A percentile compares a stretch with the other conserved stretches of the same genome.
Conservation (phyloP, 2,888 invertebrate genomes). For the Apodemia hepburni region DNA sequence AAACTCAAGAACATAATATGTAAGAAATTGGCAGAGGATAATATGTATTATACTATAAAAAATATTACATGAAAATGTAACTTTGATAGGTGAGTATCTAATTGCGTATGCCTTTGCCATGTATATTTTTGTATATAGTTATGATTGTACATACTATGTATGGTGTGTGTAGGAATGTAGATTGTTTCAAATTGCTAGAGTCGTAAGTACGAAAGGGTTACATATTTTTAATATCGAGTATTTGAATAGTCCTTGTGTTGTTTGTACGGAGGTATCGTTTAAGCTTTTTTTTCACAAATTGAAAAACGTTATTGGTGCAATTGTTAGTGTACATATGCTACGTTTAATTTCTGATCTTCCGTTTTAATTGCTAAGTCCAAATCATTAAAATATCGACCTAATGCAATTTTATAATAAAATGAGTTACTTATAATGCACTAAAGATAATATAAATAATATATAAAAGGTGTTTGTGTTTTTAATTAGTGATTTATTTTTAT, state of each 20-base stretch:
- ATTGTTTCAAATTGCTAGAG: slow-evolving; percentile 63
- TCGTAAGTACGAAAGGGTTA: slow-evolving; percentile 44
- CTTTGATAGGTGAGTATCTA: slow-evolving; percentile 38
- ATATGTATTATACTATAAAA: slow-evolving; percentile 11
- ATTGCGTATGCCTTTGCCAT: slow-evolving; percentile 44
- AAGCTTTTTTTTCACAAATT: background rate
- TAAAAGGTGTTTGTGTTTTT: slow-evolving; percentile 19
- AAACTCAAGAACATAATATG: slow-evolving; percentile 12
- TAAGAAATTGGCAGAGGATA: slow-evolving; percentile 24
- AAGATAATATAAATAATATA: slow-evolving; percentile 21
- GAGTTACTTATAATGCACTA: slow-evolving; percentile 14
- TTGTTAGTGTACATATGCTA: background rate
- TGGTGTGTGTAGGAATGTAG: slow-evolving; percentile 71
- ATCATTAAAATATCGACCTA: slow-evolving; percentile 6
- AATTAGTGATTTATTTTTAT: slow-evolving; percentile 15
- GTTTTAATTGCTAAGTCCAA: background rate
- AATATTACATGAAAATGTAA: slow-evolving; percentile 25
- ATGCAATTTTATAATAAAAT: slow-evolving; percentile 8
- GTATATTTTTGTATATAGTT: slow-evolving; percentile 68
- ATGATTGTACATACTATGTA: slow-evolving; percentile 75
- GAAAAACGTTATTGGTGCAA: background rate
- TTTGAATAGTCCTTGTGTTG: slow-evolving; percentile 5
- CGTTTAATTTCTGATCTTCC: slow-evolving; percentile 10
- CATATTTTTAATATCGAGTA: slow-evolving; percentile 6
- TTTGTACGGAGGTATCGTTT: slow-evolving; percentile 9